Conservation (phyloP, 2,113 vertebrate genomes). For the Fregetta grallaria region DNA sequence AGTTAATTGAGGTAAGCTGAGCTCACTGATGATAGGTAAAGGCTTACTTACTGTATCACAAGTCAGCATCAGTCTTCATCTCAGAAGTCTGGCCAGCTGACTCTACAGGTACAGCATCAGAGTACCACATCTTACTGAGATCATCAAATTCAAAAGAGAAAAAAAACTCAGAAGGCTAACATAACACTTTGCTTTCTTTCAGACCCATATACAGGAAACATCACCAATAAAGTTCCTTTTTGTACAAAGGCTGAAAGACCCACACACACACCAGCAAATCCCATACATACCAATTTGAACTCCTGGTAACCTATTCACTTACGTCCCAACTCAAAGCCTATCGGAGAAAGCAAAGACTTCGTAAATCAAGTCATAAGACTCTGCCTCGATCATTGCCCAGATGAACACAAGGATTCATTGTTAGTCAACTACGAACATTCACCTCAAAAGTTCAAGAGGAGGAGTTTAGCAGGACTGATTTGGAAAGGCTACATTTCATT, state of each 20-base stretch:
- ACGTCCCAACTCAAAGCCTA: neutral
- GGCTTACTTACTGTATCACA: slow-evolving; percentile 52
- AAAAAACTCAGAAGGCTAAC: neutral
- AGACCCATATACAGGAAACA: neutral
- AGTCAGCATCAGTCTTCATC: neutral
- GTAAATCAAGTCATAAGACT: slow-evolving; percentile 24
- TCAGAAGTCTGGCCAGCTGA: neutral
- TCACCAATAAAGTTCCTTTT: neutral
- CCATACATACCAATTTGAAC: neutral
- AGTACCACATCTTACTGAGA: neutral
- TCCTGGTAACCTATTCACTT: neutral
- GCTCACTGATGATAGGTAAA: neutral
- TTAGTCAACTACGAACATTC: neutral
- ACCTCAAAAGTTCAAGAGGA: slow-evolving; percentile 23
- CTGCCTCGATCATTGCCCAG: neutral
- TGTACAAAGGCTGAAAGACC: neutral
- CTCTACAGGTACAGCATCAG: neutral
- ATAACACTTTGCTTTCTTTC: neutral
- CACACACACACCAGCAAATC: neutral
- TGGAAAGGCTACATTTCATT: neutral
- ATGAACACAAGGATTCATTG: slow-evolving; percentile 25
- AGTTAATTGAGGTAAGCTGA: slow-evolving; percentile 29
- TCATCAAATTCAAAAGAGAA: neutral
- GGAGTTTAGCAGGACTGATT: neutral
- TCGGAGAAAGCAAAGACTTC: neutral